A percentile compares a stretch with the other conserved stretches of the same genome.
phyloP scores from a whole-genome alignment of 2,113 vertebrate species.

The Chloropsis cyanopogon region DNA sequence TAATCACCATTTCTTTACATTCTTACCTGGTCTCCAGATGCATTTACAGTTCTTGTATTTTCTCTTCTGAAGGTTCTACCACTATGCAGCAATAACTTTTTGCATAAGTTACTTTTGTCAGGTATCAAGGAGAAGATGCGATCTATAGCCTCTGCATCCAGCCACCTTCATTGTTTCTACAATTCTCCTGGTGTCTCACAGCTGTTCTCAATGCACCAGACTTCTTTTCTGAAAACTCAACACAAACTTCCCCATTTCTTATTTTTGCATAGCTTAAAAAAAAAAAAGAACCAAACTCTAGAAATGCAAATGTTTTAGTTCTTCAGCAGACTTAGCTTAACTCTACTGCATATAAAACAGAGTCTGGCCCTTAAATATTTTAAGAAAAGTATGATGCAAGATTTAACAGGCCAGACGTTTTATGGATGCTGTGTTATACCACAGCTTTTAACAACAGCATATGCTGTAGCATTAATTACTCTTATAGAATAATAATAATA shows the following conservation, averaged over 20 bases:
- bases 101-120: conserved; percentile 62
- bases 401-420: conserved; percentile 26
- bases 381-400: background rate
- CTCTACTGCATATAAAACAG: conserved; percentile 4
- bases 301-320: conserved; percentile 45
- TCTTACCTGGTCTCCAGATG: conserved; percentile 65
- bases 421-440: background rate
- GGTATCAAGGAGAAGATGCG: conserved; percentile 64
- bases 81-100: conserved; percentile 63
- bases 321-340: conserved; percentile 45
- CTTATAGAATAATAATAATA: background rate
- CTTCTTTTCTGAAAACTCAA: conserved; percentile 71
- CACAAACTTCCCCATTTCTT: conserved; percentile 70
- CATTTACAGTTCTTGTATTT: conserved; percentile 55
- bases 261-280: conserved; percentile 52
- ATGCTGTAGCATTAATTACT: background rate
- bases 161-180: conserved; percentile 65
- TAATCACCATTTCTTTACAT: conserved; percentile 39
- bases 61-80: conserved; percentile 61
- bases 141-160: conserved; percentile 68
- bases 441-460: background rate
- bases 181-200: conserved; percentile 65
- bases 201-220: conserved; percentile 66
- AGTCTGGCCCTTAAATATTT: background rate
- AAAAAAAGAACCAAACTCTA: conserved; percentile 48